Percentiles rank a stretch among this genome's conserved stretches.
phyloP scores from a whole-genome alignment of 2,113 vertebrate species.

The Tricholaema leucomelas region DNA sequence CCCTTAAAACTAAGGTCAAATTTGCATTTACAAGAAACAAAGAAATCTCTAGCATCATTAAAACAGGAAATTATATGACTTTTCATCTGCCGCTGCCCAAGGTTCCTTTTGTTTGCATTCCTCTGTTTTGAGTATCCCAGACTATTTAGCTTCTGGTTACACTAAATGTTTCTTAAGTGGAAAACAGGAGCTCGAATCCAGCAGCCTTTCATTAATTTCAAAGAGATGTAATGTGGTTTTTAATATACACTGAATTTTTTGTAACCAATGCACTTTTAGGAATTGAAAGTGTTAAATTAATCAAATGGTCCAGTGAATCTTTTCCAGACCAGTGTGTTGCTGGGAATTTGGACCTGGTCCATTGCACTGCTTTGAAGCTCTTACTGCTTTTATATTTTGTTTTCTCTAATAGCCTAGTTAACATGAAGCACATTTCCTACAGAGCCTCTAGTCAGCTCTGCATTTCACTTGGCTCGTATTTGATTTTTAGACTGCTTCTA shows the following conservation, averaged over 20 bases:
- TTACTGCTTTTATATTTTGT: slow-evolving; percentile 67
- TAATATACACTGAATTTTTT: not conserved
- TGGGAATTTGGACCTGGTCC: slow-evolving; percentile 62
- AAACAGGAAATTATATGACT: not conserved
- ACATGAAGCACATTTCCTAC: slow-evolving; percentile 70
- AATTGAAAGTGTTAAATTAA: slow-evolving; percentile 51
- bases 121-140: not conserved
- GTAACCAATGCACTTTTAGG: not conserved
- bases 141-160: not conserved
- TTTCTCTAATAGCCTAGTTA: slow-evolving; percentile 64
- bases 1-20: not conserved
- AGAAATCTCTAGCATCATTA: not conserved
- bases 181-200: slow-evolving; percentile 21
- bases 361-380: slow-evolving; percentile 65
- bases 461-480: slow-evolving; percentile 45
- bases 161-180: not conserved
- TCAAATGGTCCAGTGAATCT: slow-evolving; percentile 38
- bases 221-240: not conserved
- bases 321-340: slow-evolving; percentile 42
- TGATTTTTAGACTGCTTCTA: slow-evolving; percentile 61
- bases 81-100: not conserved
- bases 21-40: not conserved
- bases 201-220: slow-evolving; percentile 4
- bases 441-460: slow-evolving; percentile 32
- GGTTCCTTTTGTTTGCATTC: slow-evolving; percentile 13